Evolutionary conservation across 2,888 invertebrate genomes (phyloP).

Genomic region (Pristionchus entomophagus): DNA sequence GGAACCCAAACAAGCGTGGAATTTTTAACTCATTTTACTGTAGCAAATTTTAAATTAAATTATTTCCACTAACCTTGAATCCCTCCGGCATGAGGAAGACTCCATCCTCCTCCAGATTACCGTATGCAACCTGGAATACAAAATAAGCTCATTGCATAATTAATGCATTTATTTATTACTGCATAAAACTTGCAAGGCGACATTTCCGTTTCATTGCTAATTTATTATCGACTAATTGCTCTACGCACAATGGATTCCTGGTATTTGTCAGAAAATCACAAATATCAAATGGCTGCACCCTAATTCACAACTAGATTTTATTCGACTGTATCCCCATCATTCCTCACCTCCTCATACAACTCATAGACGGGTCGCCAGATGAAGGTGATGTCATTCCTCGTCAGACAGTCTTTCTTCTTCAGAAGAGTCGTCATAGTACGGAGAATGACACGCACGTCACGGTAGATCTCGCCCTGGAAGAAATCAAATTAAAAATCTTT

Average conservation of each 20-base stretch:
- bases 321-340: too few relatives aligned
- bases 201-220: background rate
- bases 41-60: background rate
- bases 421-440: constrained; percentile 83
- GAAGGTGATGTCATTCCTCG: constrained; percentile 86
- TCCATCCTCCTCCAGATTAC: constrained; percentile 67
- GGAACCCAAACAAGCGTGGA: background rate
- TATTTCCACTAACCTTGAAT: constrained; percentile 72
- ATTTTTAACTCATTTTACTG: background rate
- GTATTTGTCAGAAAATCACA: too few relatives aligned
- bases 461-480: constrained; percentile 53
- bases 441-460: constrained; percentile 79
- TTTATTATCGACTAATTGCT: too few relatives aligned
- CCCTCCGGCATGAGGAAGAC: constrained; percentile 75
- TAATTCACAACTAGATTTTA: too few relatives aligned
- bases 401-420: constrained; percentile 86
- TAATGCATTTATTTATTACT: too few relatives aligned
- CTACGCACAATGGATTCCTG: too few relatives aligned
- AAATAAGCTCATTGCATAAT: background rate
- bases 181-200: background rate
- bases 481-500: too few relatives aligned
- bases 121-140: constrained; percentile 49
- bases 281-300: too few relatives aligned
- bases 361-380: constrained; percentile 90
- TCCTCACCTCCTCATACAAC: constrained; percentile 77